phyloP scores from a whole-genome alignment of 2,797 vertebrate species.

The Siniperca obscura region DNA sequence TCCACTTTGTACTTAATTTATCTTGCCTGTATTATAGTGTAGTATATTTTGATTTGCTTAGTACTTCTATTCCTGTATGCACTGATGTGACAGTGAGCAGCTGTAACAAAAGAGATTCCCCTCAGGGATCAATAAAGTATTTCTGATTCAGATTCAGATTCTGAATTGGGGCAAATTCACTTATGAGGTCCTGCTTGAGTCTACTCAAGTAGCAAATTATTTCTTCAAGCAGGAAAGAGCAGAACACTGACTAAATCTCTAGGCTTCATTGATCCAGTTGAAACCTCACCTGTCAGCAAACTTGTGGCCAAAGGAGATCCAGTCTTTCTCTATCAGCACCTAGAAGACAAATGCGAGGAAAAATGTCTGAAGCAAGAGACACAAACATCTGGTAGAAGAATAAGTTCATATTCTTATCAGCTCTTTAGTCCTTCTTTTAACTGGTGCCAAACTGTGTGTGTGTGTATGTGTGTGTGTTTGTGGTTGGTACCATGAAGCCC shows the following conservation, averaged over 20 bases:
- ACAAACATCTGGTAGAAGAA: not conserved
- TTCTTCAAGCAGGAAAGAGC: not conserved
- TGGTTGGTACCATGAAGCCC: conserved; percentile 92
- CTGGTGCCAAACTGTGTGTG: not conserved
- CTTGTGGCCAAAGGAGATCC: conserved; percentile 99
- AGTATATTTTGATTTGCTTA: too few relatives aligned
- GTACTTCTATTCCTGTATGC: too few relatives aligned
- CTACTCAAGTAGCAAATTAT: not conserved
- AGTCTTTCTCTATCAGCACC: conserved; percentile 99
- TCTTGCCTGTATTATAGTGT: too few relatives aligned
- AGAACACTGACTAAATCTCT: not conserved
- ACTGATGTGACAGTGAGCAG: too few relatives aligned
- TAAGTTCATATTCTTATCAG: not conserved
- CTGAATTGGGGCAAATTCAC: not conserved
- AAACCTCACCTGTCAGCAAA: conserved; percentile 94
- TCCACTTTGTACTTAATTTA: too few relatives aligned
- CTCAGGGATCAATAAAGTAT: too few relatives aligned
- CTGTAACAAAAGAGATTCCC: too few relatives aligned
- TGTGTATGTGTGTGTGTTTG: conserved; percentile 6
- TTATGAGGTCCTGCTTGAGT: not conserved
- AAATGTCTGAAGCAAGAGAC: not conserved
- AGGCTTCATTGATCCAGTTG: not conserved
- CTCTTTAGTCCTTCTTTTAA: not conserved
- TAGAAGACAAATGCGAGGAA: conserved; percentile 63
- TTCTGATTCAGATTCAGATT: too few relatives aligned